Evolutionary conservation across 1,140 invertebrate species (phyloP).

Genomic region (Spodoptera frugiperda): DNA sequence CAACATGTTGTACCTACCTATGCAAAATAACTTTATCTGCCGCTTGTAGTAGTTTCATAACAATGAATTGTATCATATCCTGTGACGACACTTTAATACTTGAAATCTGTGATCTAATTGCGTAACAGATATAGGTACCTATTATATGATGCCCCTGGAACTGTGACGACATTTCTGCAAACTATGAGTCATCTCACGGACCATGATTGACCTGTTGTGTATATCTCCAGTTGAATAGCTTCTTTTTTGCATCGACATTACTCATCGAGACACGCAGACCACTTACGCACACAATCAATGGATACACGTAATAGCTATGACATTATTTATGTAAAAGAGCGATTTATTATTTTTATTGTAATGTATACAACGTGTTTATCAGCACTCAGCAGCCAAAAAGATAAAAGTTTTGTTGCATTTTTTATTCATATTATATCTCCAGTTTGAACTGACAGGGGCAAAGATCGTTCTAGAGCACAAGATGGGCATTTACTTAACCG

Average conservation of each 20-base stretch:
- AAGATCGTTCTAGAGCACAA: too few species aligned
- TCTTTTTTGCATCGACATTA: constrained; percentile 73
- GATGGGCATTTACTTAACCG: too few species aligned
- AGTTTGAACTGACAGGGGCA: too few species aligned
- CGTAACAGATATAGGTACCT: constrained; percentile 29
- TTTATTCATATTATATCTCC: not conserved
- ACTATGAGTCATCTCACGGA: constrained; percentile 68
- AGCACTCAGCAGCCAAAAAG: not conserved
- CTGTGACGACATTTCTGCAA: constrained; percentile 72
- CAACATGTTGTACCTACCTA: constrained; percentile 29
- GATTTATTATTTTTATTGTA: too few species aligned
- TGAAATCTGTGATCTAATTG: constrained; percentile 47
- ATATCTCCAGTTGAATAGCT: constrained; percentile 60
- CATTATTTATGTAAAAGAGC: not conserved
- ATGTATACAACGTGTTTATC: not conserved
- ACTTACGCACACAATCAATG: constrained; percentile 67
- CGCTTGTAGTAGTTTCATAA: constrained; percentile 41
- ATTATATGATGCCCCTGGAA: constrained; percentile 62
- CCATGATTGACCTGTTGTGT: constrained; percentile 72
- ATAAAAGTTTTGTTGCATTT: not conserved
- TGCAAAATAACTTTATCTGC: constrained; percentile 43
- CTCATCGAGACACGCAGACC: constrained; percentile 65
- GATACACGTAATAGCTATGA: constrained; percentile 65
- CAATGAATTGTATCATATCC: constrained; percentile 37
- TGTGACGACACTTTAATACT: constrained; percentile 52